phyloP scores from a whole-genome alignment of 2,888 invertebrate genomes.

The Luperina nickerlii region DNA sequence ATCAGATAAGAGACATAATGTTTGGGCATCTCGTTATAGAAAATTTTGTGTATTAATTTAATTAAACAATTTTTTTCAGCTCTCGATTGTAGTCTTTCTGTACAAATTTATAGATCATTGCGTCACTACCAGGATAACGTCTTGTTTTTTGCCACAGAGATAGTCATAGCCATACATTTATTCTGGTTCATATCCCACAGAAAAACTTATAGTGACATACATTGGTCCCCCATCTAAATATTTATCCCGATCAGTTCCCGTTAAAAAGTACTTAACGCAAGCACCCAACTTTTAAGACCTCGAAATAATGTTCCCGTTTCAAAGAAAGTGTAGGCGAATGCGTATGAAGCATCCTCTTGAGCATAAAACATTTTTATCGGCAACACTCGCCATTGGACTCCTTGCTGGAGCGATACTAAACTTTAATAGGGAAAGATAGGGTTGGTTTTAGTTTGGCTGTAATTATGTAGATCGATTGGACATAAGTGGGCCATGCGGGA shows the following conservation, averaged over 20 bases:
- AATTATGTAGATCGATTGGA: constrained; percentile 69
- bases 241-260: constrained; percentile 32
- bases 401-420: constrained; percentile 39
- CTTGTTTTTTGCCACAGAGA: neutral
- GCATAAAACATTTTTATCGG: constrained; percentile 78
- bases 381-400: constrained; percentile 58
- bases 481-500: constrained; percentile 71
- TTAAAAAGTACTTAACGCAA: constrained; percentile 47
- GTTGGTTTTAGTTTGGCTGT: constrained; percentile 56
- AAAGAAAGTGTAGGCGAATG: constrained; percentile 72
- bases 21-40: neutral
- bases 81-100: neutral
- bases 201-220: constrained; percentile 11
- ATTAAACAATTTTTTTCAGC: neutral
- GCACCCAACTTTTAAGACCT: constrained; percentile 65
- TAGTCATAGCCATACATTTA: neutral
- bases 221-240: constrained; percentile 32
- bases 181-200: too few species aligned
- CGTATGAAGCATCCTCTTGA: constrained; percentile 72
- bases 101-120: neutral
- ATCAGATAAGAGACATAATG: constrained; percentile 5
- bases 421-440: constrained; percentile 43
- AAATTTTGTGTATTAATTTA: neutral
- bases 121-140: neutral
- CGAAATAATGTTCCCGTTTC: constrained; percentile 67